A percentile compares a stretch with the other conserved stretches of the same genome.
These are phyloP conservation scores for Phoeniculus purpureus DNA, from an alignment of 2,797 vertebrate species.

Conservation along the genomic window DNA sequence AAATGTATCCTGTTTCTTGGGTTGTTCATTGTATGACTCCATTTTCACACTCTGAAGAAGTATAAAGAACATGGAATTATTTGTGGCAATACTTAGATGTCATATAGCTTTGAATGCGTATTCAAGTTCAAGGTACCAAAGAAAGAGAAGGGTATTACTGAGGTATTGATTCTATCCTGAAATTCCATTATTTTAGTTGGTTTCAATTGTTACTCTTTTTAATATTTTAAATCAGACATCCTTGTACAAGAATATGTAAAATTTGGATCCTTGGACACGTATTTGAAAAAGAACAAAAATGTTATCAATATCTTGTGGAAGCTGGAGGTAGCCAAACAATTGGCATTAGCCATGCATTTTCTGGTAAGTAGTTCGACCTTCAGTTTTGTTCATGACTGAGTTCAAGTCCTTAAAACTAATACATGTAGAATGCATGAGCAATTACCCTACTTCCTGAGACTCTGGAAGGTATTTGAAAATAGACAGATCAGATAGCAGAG, in stretches of 20 bases:
- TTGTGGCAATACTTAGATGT: not conserved
- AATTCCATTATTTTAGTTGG: not conserved
- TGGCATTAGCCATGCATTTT: constrained; percentile 97
- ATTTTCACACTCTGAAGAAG: not conserved
- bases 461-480: not conserved
- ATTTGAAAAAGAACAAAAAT: constrained; percentile 93
- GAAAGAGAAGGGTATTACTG: not conserved
- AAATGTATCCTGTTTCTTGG: not conserved
- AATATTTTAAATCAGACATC: constrained; percentile 85
- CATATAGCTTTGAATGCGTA: not conserved
- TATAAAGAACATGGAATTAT: not conserved
- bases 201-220: constrained; percentile 29
- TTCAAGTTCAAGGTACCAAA: not conserved
- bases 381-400: not conserved
- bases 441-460: not conserved
- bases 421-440: not conserved
- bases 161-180: not conserved
- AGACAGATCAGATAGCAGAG: not conserved
- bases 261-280: constrained; percentile 94
- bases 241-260: constrained; percentile 97
- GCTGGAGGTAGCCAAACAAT: constrained; percentile 95
- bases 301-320: constrained; percentile 94
- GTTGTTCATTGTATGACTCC: not conserved
- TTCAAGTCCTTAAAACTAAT: not conserved
- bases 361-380: constrained; percentile 82